A percentile compares a stretch with the other conserved stretches of the same genome.
Evolutionary conservation across 2,797 vertebrate species (phyloP).

Genomic region (Artibeus jamaicensis): DNA sequence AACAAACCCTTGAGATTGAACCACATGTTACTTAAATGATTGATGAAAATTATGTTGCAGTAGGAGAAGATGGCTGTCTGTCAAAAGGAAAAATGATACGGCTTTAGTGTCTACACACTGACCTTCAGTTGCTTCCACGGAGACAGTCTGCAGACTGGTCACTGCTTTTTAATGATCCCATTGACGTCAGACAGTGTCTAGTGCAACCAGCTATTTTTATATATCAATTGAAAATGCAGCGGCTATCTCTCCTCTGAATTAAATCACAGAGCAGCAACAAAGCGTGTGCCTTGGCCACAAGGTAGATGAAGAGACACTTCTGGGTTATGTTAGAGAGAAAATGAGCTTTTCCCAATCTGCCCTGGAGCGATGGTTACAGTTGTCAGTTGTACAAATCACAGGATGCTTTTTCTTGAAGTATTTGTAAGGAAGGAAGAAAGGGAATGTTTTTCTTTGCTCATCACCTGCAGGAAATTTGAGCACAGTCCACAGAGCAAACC

Average conservation of each 20-base stretch:
- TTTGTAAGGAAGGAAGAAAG: conserved; percentile 38
- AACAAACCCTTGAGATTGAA: background rate
- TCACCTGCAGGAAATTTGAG: background rate
- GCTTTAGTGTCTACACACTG: background rate
- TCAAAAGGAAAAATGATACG: background rate
- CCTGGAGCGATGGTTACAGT: background rate
- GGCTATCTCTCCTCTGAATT: conserved; percentile 65
- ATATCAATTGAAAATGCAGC: conserved; percentile 55
- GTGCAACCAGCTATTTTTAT: conserved; percentile 67
- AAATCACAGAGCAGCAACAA: conserved; percentile 58
- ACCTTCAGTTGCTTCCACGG: background rate
- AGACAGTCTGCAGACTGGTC: conserved; percentile 39
- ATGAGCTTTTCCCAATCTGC: conserved; percentile 22
- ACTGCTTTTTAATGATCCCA: conserved; percentile 58
- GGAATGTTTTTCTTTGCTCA: conserved; percentile 3
- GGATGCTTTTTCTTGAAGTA: background rate
- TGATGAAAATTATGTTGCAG: background rate
- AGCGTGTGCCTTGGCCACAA: background rate
- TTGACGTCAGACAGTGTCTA: conserved; percentile 63
- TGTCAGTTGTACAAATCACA: conserved; percentile 43
- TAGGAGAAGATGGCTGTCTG: conserved; percentile 27
- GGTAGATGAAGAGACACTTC: conserved; percentile 45
- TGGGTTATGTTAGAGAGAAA: conserved; percentile 37
- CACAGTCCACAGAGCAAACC: background rate
- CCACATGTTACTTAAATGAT: background rate